Conservation (phyloP, 2,888 invertebrate species). For the Spisula solida region DNA sequence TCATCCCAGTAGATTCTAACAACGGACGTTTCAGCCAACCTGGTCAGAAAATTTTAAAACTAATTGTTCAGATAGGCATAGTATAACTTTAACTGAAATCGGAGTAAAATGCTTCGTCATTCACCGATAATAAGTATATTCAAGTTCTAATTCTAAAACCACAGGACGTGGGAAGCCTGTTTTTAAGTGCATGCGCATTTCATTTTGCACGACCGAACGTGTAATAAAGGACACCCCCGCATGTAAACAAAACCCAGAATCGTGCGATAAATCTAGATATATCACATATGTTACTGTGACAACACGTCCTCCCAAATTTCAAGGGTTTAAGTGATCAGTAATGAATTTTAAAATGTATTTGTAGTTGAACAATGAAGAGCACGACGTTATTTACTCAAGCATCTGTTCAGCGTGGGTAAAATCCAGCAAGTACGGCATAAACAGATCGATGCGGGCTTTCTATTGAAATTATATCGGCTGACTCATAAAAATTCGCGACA, state of each 20-base stretch:
- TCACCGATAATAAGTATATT: too few relatives aligned
- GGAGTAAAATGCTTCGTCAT: too few relatives aligned
- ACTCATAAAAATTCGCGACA: constrained; percentile 26
- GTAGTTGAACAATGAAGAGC: background rate
- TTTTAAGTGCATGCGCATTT: background rate
- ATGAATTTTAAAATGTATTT: background rate
- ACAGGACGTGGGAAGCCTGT: too few relatives aligned
- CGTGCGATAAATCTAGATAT: background rate
- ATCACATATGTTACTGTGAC: background rate
- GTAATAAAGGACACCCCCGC: background rate
- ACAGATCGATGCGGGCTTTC: background rate
- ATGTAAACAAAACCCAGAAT: constrained; percentile 7
- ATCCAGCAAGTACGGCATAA: constrained; percentile 1
- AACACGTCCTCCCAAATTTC: background rate
- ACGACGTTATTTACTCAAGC: background rate
- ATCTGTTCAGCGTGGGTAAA: background rate
- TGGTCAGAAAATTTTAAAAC: too few relatives aligned
- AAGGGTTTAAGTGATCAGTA: background rate
- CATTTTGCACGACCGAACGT: background rate
- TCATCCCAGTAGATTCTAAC: too few relatives aligned
- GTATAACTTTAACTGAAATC: too few relatives aligned
- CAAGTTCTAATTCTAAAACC: too few relatives aligned
- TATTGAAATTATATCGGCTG: constrained; percentile 8
- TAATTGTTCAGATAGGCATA: too few relatives aligned
- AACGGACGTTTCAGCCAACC: too few relatives aligned